These are phyloP conservation scores for Heliconius hewitsoni DNA, from an alignment of 1,140 invertebrate species.

Conservation along the genomic window DNA sequence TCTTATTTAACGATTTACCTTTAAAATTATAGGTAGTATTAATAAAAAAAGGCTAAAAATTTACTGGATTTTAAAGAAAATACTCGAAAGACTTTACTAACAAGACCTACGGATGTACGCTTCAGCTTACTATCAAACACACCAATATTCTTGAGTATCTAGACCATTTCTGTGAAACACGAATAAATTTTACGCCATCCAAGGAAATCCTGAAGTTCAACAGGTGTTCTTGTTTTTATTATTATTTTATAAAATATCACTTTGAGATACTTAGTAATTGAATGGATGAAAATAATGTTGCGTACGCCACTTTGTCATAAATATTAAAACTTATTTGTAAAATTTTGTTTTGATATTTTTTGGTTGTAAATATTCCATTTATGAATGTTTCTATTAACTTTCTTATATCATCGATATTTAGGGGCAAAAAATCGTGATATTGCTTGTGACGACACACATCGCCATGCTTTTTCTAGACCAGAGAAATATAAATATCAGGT, in stretches of 20 bases:
- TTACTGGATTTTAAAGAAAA: neutral
- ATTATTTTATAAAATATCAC: neutral
- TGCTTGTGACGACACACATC: no score
- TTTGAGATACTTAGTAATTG: neutral
- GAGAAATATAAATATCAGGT: no score
- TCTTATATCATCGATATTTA: no score
- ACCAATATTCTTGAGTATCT: neutral
- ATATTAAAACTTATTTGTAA: neutral
- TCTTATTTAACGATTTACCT: no score
- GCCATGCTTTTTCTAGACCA: no score
- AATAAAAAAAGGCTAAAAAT: neutral
- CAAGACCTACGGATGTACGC: neutral
- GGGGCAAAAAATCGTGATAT: no score
- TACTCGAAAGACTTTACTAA: neutral
- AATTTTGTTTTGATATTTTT: no score
- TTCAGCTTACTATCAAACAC: neutral
- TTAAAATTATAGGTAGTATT: no score
- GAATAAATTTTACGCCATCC: constrained; percentile 20
- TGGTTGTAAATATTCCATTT: no score
- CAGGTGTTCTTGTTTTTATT: constrained; percentile 1
- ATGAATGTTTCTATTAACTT: no score
- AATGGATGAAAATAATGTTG: neutral
- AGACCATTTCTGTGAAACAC: constrained; percentile 11
- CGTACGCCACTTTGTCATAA: no score
- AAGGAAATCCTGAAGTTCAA: neutral